Evolutionary conservation across 1,140 invertebrate species (phyloP).

Genomic region (Leptonema lineaticorne): DNA sequence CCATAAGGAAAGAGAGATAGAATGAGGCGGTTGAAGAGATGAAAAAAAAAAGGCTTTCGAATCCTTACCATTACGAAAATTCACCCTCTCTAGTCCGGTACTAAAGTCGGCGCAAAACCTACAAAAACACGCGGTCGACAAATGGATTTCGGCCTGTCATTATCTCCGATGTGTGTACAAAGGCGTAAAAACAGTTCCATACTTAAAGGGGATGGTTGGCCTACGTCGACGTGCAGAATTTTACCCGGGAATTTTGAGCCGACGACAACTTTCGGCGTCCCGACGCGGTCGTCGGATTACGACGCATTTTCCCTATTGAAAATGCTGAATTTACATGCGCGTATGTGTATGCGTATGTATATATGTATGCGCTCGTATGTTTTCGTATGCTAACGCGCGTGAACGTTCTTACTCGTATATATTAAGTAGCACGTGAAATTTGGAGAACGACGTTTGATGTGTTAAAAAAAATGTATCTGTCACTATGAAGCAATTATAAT

Average conservation of each 20-base stretch:
- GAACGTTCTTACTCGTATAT: too few relatives aligned
- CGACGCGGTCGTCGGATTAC: background rate
- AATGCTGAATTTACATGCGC: background rate
- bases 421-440: too few relatives aligned
- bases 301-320: background rate
- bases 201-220: background rate
- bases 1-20: background rate
- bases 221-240: background rate
- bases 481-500: too few relatives aligned
- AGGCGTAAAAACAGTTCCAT: conserved; percentile 24
- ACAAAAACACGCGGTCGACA: conserved; percentile 29
- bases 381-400: background rate
- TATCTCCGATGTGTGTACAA: conserved; percentile 28
- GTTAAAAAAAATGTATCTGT: too few relatives aligned
- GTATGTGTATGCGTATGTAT: background rate
- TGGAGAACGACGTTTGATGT: too few relatives aligned
- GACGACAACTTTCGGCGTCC: background rate
- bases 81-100: background rate
- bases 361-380: background rate
- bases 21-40: too few relatives aligned
- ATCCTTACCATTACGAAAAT: background rate
- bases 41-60: background rate
- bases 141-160: conserved; percentile 31
- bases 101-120: conserved; percentile 24
- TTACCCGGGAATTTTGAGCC: background rate